Conservation (phyloP, 2,888 invertebrate species). For the Linnaemya vulpina region DNA sequence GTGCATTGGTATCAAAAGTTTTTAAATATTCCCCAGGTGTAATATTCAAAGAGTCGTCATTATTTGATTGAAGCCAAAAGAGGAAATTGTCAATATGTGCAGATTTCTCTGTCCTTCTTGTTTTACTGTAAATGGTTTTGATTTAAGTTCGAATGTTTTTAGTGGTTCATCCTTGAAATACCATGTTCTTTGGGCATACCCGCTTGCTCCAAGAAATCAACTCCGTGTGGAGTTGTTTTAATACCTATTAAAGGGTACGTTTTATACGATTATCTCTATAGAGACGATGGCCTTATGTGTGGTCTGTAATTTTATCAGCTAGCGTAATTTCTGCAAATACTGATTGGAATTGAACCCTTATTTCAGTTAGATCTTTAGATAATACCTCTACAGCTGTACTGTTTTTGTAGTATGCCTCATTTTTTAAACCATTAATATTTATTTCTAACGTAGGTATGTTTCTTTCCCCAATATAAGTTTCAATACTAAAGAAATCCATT, state of each 20-base stretch:
- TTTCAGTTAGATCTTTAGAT: constrained; percentile 50
- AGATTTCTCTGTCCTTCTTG: not conserved
- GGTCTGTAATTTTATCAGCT: constrained; percentile 27
- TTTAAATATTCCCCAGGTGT: no score
- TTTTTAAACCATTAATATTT: constrained; percentile 55
- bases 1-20: no score
- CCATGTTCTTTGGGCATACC: not conserved
- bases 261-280: constrained; percentile 52
- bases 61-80: not conserved
- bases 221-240: constrained; percentile 47
- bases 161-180: not conserved
- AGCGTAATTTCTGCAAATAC: constrained; percentile 26
- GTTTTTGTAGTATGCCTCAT: constrained; percentile 56
- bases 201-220: constrained; percentile 42
- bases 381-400: constrained; percentile 59
- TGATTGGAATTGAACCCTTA: constrained; percentile 43
- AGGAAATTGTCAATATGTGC: not conserved
- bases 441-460: constrained; percentile 62
- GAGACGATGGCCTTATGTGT: constrained; percentile 30
- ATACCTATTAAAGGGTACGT: constrained; percentile 37
- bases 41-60: no score
- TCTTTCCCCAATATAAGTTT: constrained; percentile 39
- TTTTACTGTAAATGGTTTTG: not conserved
- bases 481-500: constrained; percentile 34
- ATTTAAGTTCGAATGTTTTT: not conserved